Base-by-base conservation (phyloP, 2,888 invertebrate genomes). In the Leptinotarsa tumamoca region DNA sequence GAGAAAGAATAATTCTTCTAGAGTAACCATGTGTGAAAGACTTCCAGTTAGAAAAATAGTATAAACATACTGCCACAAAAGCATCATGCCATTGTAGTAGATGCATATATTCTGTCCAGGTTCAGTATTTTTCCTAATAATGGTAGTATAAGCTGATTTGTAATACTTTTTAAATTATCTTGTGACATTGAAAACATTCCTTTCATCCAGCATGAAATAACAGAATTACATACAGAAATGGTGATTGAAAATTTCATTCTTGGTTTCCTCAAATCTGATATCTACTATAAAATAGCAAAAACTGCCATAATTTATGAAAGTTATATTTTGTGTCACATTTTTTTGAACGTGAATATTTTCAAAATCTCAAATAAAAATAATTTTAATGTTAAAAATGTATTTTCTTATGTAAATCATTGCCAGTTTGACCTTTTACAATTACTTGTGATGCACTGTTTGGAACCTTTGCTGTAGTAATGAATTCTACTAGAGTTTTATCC, bases 91-190 rank as follows among this genome's bases (percentile, higher is more conserved):
- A 58, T 21, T 58, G 18, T 7, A 18, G 54, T 18, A 23, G 21
- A 58, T 14, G 58, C 52, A 52, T 58, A 58, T 23, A 58, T 58
- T 58, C 58, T 58, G 58, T 58, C 58, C 58, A 23, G 21, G 23
- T 23, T 58, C 14, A 58, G 58, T 58, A 21, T 58, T 58, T 58
- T 23, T 58, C 2, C 27, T 58, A 7, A 13, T 18, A 18, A 54
- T 54, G 18, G 54, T 54, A 54, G 18, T 54, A 54, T 18, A 18
- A 54, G 54, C 18, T 18, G 18, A 18, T 18, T 4, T 54, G 18
- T 43, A 54, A 3, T 13, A 18, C 7, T 54, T 54, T 54, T 54
- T 18, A 13, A 54, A 54, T 54, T 54, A 54, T 54, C 18, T 54
- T 18, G 18, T n/a, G 7, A 54, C 18, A 54, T 54, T 18, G 18